These are phyloP conservation scores for Cyanoderma ruficeps DNA, from an alignment of 2,113 vertebrate species.

Conservation along the genomic window DNA sequence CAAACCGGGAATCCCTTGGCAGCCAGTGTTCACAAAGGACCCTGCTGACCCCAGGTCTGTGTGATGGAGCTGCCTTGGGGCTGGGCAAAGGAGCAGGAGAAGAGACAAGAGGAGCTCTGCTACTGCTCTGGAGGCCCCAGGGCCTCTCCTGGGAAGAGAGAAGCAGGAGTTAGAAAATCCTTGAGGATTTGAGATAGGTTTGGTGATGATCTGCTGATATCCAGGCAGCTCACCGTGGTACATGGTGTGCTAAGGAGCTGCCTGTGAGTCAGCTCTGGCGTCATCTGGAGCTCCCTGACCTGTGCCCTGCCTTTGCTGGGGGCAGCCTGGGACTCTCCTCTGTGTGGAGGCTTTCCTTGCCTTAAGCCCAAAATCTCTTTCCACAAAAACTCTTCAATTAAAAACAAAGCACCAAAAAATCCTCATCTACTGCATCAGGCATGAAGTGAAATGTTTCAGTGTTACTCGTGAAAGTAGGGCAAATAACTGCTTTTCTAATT, in stretches of 20 bases:
- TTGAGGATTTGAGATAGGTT: background rate
- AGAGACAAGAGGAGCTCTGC: background rate
- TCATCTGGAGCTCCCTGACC: background rate
- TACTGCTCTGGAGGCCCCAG: background rate
- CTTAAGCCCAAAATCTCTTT: background rate
- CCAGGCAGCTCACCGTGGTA: rapidly evolving
- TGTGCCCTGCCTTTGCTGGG: background rate
- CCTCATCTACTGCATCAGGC: background rate
- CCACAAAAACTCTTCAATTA: background rate
- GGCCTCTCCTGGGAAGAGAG: background rate
- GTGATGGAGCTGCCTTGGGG: rapidly evolving
- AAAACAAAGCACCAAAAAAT: background rate
- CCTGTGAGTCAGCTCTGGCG: background rate
- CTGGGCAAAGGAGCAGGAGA: background rate
- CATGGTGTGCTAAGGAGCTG: background rate
- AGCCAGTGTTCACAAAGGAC: rapidly evolving
- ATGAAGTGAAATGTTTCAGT: background rate
- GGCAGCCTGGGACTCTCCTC: background rate
- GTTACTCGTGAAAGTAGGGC: background rate
- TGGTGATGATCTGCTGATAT: background rate
- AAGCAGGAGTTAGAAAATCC: background rate
- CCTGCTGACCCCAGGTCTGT: background rate
- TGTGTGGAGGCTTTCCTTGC: background rate
- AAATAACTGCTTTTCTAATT: background rate
- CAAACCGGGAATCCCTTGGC: background rate